Conservation (phyloP, 2,113 vertebrate genomes). For the Laticauda colubrina region DNA sequence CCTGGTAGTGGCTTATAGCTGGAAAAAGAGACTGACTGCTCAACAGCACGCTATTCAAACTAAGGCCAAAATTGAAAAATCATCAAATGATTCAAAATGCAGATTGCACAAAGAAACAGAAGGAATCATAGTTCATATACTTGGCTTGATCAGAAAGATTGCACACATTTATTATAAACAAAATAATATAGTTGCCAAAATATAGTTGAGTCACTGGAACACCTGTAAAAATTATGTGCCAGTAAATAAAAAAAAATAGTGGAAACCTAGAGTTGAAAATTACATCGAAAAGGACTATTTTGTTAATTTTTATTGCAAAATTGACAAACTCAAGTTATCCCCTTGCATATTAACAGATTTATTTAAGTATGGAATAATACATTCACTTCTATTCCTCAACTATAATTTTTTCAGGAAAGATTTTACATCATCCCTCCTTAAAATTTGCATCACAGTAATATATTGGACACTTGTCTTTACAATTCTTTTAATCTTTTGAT, state of each 20-base stretch:
- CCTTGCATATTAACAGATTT: not conserved
- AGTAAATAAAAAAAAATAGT: not conserved
- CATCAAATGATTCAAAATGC: not conserved
- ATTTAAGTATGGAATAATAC: not conserved
- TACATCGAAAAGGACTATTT: not conserved
- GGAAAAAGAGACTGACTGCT: not conserved
- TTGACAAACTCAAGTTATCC: not conserved
- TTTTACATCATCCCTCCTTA: not conserved
- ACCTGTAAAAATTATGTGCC: not conserved
- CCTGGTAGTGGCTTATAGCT: not conserved
- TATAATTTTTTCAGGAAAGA: not conserved
- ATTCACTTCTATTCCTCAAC: not conserved
- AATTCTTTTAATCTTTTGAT: not conserved
- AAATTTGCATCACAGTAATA: not conserved
- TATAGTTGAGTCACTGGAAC: not conserved
- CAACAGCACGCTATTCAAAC: not conserved
- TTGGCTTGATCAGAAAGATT: not conserved
- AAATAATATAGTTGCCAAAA: not conserved
- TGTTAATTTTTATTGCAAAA: not conserved
- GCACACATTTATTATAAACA: not conserved
- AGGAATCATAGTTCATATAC: not conserved
- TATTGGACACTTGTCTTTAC: not conserved
- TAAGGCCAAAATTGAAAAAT: not conserved
- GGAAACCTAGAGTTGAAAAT: not conserved
- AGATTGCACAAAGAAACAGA: not conserved